Evolutionary conservation across 2,797 vertebrate genomes (phyloP), one percentile per base, ranked within the genome.

Genomic region (Coilia nasus): DNA sequence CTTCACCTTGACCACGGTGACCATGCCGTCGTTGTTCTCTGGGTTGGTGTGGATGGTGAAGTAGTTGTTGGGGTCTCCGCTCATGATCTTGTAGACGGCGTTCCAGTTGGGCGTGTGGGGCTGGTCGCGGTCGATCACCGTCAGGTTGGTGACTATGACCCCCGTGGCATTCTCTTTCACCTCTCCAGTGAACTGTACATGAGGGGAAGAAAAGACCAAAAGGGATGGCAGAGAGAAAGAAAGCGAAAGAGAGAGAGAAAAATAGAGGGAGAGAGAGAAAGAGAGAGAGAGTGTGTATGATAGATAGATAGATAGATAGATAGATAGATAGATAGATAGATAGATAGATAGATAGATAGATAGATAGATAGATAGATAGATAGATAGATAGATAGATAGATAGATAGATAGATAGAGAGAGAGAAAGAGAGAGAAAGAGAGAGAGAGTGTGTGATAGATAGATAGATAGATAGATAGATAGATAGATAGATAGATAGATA

Each of bases 81-180:
- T 98, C 94, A 98, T 96, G 89, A 98, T 97, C 89, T 96, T 94
- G 93, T 99, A 99, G 83, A 97, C 86, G 1, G 97, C 97, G 0
- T 98, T 98, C 98, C 98, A 99, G 94, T 98, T 98, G 0, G 97
- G 96, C 0, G 98, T 97, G 90, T 97, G 97, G 0, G 98, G 97
- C 87, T 98, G 97, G 91, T 99, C 98, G 6, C 97, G 94, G 86
- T 99, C 98, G 88, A 96, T 93, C 89, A 98, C 97, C 0, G 97
- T 98, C 90, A 99, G 94, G 87, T 99, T 99, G 0, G 97, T 96
- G 57, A 98, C 97, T 84, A 96, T 96, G 0, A 94, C 92, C 82
- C 97, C 96, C 90, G 97, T 95, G 10, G 95, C 93, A 92, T 98
- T 98, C 90, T 99, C 98, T 0, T 96, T 97, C 56, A 98, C 97